A percentile compares a stretch with the other conserved stretches of the same genome.
Conservation (phyloP, 2,797 vertebrate species). For the Helostoma temminkii region DNA sequence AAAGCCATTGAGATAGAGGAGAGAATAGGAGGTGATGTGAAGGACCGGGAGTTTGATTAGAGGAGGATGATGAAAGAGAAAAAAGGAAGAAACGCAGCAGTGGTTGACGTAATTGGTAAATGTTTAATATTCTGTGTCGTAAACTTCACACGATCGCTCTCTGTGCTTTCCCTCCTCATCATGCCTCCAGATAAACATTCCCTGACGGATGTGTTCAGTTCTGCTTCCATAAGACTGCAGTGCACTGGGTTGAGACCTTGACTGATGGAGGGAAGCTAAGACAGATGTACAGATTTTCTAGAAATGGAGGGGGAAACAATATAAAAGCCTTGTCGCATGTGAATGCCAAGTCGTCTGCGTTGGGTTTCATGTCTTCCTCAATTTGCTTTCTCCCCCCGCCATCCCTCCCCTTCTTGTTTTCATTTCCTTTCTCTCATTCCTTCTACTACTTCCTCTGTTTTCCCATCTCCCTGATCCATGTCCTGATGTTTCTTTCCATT, state of each 20-base stretch:
- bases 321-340: constrained; percentile 36
- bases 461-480: not conserved
- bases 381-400: constrained; percentile 13
- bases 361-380: constrained; percentile 31
- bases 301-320: constrained; percentile 41
- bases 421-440: not conserved
- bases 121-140: constrained; percentile 54
- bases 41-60: constrained; percentile 52
- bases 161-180: constrained; percentile 23
- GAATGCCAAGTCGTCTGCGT: constrained; percentile 52
- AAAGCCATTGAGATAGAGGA: constrained; percentile 64
- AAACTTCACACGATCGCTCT: constrained; percentile 40
- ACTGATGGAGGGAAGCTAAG: constrained; percentile 67
- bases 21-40: constrained; percentile 30
- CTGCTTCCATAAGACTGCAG: constrained; percentile 54
- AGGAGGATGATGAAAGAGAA: constrained; percentile 17
- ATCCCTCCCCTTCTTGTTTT: not conserved
- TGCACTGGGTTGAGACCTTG: constrained; percentile 61
- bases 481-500: constrained; percentile 15
- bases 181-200: constrained; percentile 54
- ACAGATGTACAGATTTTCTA: constrained; percentile 68
- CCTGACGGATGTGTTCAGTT: constrained; percentile 54
- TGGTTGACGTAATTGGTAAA: constrained; percentile 22
- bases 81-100: constrained; percentile 23
- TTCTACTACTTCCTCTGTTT: not conserved